These are phyloP conservation scores for Corythornis madagascariensis DNA, from an alignment of 2,113 vertebrate genomes.

Conservation along the genomic window DNA sequence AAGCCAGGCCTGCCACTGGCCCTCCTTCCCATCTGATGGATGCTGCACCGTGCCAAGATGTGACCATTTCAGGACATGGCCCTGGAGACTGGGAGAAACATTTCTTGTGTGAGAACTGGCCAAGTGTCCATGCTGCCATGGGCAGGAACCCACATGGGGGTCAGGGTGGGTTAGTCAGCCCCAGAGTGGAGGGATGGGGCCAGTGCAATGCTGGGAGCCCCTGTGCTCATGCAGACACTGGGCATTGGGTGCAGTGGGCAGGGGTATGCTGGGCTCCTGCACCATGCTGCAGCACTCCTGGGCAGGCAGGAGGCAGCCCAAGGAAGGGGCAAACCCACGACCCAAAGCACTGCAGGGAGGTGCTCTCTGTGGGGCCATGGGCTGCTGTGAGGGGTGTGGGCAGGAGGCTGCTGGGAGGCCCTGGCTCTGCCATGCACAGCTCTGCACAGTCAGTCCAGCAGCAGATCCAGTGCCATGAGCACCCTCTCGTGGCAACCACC, in stretches of 20 bases:
- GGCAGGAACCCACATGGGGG: neutral
- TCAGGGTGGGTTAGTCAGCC: neutral
- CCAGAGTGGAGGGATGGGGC: neutral
- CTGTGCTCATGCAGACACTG: accelerated
- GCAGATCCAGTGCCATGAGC: neutral
- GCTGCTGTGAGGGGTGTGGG: neutral
- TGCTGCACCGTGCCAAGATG: neutral
- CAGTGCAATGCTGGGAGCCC: too few relatives aligned
- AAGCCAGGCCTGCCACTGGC: neutral
- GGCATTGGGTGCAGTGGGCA: neutral
- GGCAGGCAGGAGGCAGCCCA: neutral
- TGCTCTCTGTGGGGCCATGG: neutral
- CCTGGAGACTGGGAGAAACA: neutral
- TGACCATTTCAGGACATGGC: neutral
- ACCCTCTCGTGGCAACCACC: neutral
- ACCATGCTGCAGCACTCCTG: neutral
- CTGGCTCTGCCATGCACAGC: neutral
- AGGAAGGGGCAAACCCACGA: neutral
- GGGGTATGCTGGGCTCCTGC: neutral
- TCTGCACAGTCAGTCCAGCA: neutral
- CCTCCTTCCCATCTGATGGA: too few relatives aligned
- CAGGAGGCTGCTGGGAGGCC: neutral
- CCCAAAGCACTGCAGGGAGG: neutral
- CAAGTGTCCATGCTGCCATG: neutral
- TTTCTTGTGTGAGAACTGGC: accelerated